Percentiles rank a stretch among this genome's conserved stretches.
Evolutionary conservation across 2,888 invertebrate genomes (phyloP).

Genomic region (Apotomis betuletana): DNA sequence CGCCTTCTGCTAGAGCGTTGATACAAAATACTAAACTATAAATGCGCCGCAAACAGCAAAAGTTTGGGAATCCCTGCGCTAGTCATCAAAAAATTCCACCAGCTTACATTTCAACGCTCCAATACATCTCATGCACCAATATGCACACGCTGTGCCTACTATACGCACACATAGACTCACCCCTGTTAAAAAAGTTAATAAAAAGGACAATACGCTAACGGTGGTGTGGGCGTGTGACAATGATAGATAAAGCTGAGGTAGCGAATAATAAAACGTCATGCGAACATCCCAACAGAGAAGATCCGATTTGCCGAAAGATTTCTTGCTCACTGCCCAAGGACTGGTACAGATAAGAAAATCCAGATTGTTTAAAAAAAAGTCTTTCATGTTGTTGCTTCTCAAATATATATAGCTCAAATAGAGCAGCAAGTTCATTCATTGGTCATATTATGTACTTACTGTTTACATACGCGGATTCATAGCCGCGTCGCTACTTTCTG

Average conservation of each 20-base stretch:
- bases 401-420: no score
- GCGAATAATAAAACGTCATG: slow-evolving; percentile 70
- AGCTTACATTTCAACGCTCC: neutral
- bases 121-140: slow-evolving; percentile 3
- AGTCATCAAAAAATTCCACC: neutral
- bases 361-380: slow-evolving; percentile 9
- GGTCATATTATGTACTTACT: no score
- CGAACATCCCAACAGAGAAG: slow-evolving; percentile 53
- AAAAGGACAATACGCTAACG: slow-evolving; percentile 41
- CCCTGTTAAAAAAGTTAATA: slow-evolving; percentile 41
- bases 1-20: no score
- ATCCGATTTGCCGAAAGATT: slow-evolving; percentile 51
- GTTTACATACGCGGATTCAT: no score
- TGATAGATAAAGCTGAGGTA: slow-evolving; percentile 63
- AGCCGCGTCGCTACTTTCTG: no score
- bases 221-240: slow-evolving; percentile 56
- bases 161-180: slow-evolving; percentile 26
- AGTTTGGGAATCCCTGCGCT: neutral
- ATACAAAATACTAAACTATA: no score
- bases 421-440: no score
- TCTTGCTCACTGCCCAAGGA: slow-evolving; percentile 39
- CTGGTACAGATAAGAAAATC: slow-evolving; percentile 2
- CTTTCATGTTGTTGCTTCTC: no score
- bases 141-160: neutral
- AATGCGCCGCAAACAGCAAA: neutral